phyloP scores from a whole-genome alignment of 2,113 vertebrate species.

The Callipepla californica region DNA sequence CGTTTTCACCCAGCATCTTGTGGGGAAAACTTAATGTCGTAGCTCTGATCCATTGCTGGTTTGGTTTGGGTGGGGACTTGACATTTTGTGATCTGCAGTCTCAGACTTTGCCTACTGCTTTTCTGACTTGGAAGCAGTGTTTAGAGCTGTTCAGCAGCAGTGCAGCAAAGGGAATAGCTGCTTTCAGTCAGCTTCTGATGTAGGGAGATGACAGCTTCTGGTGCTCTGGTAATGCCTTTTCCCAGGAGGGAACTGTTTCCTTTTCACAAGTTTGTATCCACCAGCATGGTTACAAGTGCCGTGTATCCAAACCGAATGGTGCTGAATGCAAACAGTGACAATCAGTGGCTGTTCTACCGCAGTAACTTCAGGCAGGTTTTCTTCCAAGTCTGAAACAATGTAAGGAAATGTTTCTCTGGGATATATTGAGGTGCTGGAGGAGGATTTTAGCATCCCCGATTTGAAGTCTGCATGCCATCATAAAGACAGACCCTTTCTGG shows the following conservation, averaged over 20 bases:
- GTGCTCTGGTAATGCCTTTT: not conserved
- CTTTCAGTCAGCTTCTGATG: not conserved
- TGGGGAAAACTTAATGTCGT: not conserved
- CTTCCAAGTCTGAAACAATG: not conserved
- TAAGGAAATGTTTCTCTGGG: not conserved
- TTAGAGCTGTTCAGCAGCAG: not conserved
- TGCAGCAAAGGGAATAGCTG: not conserved
- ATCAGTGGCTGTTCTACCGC: not conserved
- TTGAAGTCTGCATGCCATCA: not conserved
- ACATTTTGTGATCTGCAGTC: not conserved
- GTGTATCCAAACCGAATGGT: not conserved
- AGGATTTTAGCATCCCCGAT: not conserved
- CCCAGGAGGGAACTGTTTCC: not conserved
- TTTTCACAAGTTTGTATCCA: not conserved
- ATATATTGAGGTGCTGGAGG: not conserved
- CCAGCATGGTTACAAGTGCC: not conserved
- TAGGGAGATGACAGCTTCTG: not conserved
- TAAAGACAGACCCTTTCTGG: not conserved
- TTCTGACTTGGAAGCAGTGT: not conserved
- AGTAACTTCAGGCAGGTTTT: not conserved
- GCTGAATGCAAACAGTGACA: not conserved
- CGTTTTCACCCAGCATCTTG: not conserved
- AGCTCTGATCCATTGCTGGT: not conserved
- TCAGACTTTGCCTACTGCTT: not conserved
- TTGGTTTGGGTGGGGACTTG: constrained; percentile 2